These are phyloP conservation scores for Istiophorus platypterus DNA, from an alignment of 2,113 vertebrate species.

Conservation along the genomic window DNA sequence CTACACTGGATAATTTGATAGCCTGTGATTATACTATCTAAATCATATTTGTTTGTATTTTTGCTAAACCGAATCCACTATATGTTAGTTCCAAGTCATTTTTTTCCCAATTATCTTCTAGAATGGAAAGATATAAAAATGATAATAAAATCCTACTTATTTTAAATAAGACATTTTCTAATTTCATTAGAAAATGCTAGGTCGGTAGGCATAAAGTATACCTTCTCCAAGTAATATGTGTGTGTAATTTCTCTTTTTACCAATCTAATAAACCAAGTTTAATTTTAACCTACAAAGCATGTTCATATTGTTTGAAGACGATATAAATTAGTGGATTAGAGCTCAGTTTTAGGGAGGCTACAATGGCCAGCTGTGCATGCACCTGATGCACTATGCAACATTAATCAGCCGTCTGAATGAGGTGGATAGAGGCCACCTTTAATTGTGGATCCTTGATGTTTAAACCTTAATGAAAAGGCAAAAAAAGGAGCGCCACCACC, in stretches of 20 bases:
- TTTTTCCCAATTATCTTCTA: too few species aligned
- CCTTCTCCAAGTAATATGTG: neutral
- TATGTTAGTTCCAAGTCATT: neutral
- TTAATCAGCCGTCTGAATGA: neutral
- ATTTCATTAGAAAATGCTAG: neutral
- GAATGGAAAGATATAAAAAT: neutral
- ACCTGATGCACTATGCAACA: neutral
- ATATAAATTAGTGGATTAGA: neutral
- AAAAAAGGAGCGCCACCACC: conserved; percentile 26
- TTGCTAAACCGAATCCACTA: conserved; percentile 9
- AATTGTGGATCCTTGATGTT: conserved; percentile 30
- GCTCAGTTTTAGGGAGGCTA: neutral
- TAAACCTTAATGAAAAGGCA: conserved; percentile 26
- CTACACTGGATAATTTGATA: conserved; percentile 13
- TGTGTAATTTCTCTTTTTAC: neutral
- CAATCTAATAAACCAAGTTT: neutral
- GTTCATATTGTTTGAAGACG: neutral
- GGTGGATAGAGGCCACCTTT: conserved; percentile 3
- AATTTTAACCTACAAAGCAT: neutral
- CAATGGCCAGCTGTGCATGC: neutral
- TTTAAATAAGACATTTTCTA: neutral
- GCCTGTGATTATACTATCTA: neutral
- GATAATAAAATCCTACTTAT: neutral
- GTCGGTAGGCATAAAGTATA: neutral
- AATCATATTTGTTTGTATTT: conserved; percentile 10